phyloP scores from a whole-genome alignment of 2,113 vertebrate species.

The Zosterops borbonicus region DNA sequence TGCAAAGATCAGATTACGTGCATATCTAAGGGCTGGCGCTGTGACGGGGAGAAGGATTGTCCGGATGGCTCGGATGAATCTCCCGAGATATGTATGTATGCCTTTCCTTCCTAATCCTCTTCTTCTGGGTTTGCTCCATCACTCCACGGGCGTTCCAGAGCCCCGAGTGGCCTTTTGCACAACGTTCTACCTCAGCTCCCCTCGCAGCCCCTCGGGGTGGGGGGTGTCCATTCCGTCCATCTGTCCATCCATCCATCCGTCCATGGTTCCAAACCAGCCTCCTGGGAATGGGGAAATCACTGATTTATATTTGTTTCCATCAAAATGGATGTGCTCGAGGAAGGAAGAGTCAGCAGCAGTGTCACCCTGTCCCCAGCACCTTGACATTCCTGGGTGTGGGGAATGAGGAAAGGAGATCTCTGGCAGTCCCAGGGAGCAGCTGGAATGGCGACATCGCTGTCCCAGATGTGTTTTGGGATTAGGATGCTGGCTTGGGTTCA shows the following conservation, averaged over 20 bases:
- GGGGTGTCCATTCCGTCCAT: not conserved
- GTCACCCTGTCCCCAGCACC: rapidly evolving
- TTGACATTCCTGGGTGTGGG: rapidly evolving
- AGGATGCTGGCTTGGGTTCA: not conserved
- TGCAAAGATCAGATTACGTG: conserved; percentile 97
- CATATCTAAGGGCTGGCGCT: conserved; percentile 97
- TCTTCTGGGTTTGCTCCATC: not conserved
- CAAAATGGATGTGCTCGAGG: not conserved
- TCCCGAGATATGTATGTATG: conserved; percentile 91
- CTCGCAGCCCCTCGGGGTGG: not conserved
- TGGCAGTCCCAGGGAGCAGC: not conserved
- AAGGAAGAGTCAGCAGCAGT: not conserved
- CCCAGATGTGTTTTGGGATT: not conserved
- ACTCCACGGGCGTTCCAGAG: not conserved
- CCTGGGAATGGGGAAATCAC: rapidly evolving
- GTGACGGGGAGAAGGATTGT: conserved; percentile 96
- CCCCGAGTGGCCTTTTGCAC: not conserved
- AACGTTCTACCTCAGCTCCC: not conserved
- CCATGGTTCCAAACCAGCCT: not conserved
- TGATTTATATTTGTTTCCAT: not conserved
- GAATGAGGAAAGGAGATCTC: not conserved
- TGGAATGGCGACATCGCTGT: rapidly evolving
- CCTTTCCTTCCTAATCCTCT: not conserved
- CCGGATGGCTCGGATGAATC: conserved; percentile 96
- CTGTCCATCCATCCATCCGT: not conserved